These are phyloP conservation scores for Temnothorax rugatulus DNA, from an alignment of 2,888 invertebrate species.

Conservation along the genomic window DNA sequence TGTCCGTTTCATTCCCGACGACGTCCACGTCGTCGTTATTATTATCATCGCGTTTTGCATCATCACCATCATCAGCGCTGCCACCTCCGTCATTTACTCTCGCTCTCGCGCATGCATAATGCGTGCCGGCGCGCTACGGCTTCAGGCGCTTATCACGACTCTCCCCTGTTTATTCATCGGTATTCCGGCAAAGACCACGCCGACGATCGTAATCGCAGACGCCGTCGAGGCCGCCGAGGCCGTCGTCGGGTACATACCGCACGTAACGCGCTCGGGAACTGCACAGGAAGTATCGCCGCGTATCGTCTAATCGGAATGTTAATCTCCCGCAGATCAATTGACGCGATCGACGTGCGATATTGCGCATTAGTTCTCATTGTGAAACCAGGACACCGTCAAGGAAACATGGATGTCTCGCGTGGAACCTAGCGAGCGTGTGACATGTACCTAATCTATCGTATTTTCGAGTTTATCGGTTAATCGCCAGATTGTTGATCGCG, in stretches of 20 bases:
- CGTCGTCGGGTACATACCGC: conserved; percentile 1
- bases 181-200: conserved; percentile 62
- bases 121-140: conserved; percentile 60
- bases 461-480: neutral
- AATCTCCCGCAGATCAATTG: conserved; percentile 36
- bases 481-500: neutral
- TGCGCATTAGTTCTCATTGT: conserved; percentile 11
- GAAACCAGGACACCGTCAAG: conserved; percentile 20
- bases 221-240: conserved; percentile 43
- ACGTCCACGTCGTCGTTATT: conserved; percentile 72
- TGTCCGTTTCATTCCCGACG: conserved; percentile 71
- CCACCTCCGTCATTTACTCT: conserved; percentile 75
- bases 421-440: neutral
- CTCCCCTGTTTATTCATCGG: conserved; percentile 73
- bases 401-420: neutral
- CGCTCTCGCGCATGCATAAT: conserved; percentile 70
- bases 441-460: neutral
- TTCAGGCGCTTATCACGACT: conserved; percentile 73
- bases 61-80: conserved; percentile 75
- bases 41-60: conserved; percentile 75
- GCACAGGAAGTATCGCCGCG: conserved; percentile 34
- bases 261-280: conserved; percentile 50
- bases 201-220: conserved; percentile 58
- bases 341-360: conserved; percentile 42
- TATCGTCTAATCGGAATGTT: conserved; percentile 35